phyloP scores from a whole-genome alignment of 2,113 vertebrate genomes.

The Gymnarchus niloticus region DNA sequence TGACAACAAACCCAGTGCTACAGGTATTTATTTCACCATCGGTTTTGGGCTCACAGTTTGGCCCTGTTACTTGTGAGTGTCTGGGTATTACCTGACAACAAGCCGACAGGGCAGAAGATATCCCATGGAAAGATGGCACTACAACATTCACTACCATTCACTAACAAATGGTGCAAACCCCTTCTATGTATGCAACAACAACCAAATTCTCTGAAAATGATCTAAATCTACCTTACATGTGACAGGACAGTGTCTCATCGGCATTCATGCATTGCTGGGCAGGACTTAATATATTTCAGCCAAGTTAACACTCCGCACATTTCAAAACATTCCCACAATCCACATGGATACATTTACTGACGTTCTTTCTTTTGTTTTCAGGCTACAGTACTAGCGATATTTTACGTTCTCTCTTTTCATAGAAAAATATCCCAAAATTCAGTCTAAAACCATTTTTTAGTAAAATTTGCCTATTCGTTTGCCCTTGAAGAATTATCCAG shows the following conservation, averaged over 20 bases:
- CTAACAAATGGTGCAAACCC: slow-evolving; percentile 42
- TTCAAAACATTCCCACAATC: slow-evolving; percentile 16
- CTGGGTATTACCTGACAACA: slow-evolving; percentile 34
- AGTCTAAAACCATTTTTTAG: slow-evolving; percentile 23
- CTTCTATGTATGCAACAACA: slow-evolving; percentile 44
- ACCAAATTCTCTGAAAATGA: slow-evolving; percentile 47
- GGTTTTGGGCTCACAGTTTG: slow-evolving; percentile 38
- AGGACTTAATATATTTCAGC: slow-evolving; percentile 15
- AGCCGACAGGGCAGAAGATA: slow-evolving; percentile 53
- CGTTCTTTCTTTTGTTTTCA: slow-evolving; percentile 6
- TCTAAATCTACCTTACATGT: slow-evolving; percentile 21
- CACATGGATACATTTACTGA: background rate
- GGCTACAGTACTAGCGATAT: background rate
- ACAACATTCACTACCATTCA: slow-evolving; percentile 60
- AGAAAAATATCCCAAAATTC: slow-evolving; percentile 17
- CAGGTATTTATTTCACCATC: slow-evolving; percentile 29
- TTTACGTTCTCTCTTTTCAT: background rate
- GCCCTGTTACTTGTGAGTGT: slow-evolving; percentile 28
- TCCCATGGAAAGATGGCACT: slow-evolving; percentile 54
- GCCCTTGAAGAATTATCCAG: background rate
- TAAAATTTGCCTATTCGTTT: background rate
- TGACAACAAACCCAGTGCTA: slow-evolving; percentile 47
- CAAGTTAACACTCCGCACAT: background rate
- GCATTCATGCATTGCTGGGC: slow-evolving; percentile 26
- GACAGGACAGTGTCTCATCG: slow-evolving; percentile 16